Percentiles rank a stretch among this genome's conserved stretches.
Conservation (phyloP, 2,113 vertebrate genomes). For the Bungarus multicinctus region DNA sequence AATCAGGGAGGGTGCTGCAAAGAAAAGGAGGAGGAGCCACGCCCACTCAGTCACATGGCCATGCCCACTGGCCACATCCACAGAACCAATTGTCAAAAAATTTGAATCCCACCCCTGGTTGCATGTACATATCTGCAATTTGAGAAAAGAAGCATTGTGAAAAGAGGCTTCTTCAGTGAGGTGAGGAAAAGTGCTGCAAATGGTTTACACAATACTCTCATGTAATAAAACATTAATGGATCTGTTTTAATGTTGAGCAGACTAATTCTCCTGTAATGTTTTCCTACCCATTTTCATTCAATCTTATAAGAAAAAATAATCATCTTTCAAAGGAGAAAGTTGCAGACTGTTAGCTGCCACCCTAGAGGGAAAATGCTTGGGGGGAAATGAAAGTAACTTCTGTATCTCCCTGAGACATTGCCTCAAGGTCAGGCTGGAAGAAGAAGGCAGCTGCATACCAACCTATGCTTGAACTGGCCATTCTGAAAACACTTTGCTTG, state of each 20-base stretch:
- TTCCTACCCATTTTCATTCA: background rate
- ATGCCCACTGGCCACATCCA: no score
- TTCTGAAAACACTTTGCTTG: no score
- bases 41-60: no score
- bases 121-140: background rate
- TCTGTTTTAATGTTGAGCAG: background rate
- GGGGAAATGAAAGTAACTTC: background rate
- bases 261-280: background rate
- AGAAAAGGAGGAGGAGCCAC: no score
- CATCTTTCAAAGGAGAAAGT: background rate
- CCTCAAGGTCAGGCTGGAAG: background rate
- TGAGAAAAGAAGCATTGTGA: background rate
- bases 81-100: no score
- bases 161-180: background rate
- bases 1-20: no score
- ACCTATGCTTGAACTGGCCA: no score
- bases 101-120: no score
- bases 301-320: background rate
- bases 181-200: background rate
- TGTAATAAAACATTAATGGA: background rate
- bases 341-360: background rate
- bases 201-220: background rate
- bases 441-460: background rate
- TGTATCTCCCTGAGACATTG: background rate
- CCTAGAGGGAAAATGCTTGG: background rate